Evolutionary conservation across 1,140 invertebrate genomes (phyloP), one percentile per base, ranked within the genome.

Genomic region (Drosophila ogumai): DNA sequence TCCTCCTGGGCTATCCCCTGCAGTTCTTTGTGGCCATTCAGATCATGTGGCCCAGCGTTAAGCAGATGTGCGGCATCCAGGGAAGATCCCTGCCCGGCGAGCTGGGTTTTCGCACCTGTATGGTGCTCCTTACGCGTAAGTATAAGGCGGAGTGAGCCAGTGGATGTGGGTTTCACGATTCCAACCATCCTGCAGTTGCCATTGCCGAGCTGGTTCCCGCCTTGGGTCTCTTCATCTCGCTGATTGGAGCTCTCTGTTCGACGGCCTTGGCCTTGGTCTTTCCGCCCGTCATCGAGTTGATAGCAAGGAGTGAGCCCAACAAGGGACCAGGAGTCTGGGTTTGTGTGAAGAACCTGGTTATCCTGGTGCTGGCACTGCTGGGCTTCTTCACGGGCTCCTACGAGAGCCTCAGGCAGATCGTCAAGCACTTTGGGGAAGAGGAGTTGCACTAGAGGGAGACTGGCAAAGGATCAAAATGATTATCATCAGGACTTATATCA

Each of bases 191-290:
- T 31, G 5, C 34, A 97, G 97, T 98, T 94, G 92, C 95, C 8
- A 93, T 98, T 56, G 98, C 98, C 0, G 95, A 96, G 61, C 93
- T 95, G 2, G 96, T 99, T 57, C 97, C 98, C 0, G 94, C 97
- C 69, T 92, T 99, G 65, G 96, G 96, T 19, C 93, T 97, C 2
- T 96, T 99, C 91, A 99, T 99, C 71, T 98, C 98, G 0, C 93
- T 98, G 50, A 96, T 99, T 47, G 98, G 98, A 3, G 97, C 98
- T 0, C 94, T 98, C 4, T 96, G 96, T 82, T 97, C 97, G 61
- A 97, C 97, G 36, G 95, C 97, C 0, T 93, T 99, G 49, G 97
- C 98, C 0, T 93, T 99, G 2, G 94, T 99, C n/a, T 97, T 99
- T 87, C 98, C 98, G 6, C 96, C 98, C 1, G 93, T 98, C 31